Conservation (phyloP, 2,888 invertebrate species). For the Drosophila lutescens region DNA sequence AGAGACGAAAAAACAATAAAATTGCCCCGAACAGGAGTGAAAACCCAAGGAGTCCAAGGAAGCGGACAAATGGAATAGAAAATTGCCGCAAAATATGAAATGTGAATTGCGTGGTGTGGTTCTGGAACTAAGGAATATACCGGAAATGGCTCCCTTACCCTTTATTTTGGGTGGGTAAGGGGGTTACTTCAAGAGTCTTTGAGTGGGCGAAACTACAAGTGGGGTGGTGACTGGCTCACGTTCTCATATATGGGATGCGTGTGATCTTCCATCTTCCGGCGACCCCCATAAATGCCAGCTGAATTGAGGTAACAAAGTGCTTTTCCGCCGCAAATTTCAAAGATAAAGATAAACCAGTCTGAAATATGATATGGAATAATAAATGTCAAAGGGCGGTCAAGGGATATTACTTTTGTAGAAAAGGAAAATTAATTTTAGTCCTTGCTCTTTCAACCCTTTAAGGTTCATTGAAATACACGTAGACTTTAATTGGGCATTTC, state of each 20-base stretch:
- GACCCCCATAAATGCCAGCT: conserved; percentile 26
- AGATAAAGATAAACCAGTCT: not conserved
- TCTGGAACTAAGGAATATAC: not conserved
- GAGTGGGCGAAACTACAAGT: conserved; percentile 46
- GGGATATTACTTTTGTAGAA: conserved; percentile 10
- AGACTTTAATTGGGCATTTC: not conserved
- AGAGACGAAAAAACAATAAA: conserved; percentile 42
- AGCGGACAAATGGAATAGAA: conserved; percentile 57
- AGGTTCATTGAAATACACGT: not conserved
- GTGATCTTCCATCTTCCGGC: conserved; percentile 13
- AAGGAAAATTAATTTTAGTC: conserved; percentile 9
- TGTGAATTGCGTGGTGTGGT: conserved; percentile 38
- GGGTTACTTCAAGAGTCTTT: conserved; percentile 5
- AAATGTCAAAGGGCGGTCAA: conserved; percentile 4
- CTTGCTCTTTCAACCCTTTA: too few species aligned
- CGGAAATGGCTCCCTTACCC: conserved; percentile 12
- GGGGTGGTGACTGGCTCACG: conserved; percentile 19
- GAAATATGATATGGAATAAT: conserved; percentile 25
- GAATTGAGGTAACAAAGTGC: conserved; percentile 40
- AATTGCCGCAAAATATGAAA: conserved; percentile 64
- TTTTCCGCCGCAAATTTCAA: conserved; percentile 1
- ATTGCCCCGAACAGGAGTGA: conserved; percentile 16
- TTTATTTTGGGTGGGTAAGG: not conserved
- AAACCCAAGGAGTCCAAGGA: conserved; percentile 11
- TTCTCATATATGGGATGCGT: too few species aligned